Evolutionary conservation across 2,888 invertebrate genomes (phyloP), one percentile per base, ranked within the genome.

Genomic region (Tholera decimalis): DNA sequence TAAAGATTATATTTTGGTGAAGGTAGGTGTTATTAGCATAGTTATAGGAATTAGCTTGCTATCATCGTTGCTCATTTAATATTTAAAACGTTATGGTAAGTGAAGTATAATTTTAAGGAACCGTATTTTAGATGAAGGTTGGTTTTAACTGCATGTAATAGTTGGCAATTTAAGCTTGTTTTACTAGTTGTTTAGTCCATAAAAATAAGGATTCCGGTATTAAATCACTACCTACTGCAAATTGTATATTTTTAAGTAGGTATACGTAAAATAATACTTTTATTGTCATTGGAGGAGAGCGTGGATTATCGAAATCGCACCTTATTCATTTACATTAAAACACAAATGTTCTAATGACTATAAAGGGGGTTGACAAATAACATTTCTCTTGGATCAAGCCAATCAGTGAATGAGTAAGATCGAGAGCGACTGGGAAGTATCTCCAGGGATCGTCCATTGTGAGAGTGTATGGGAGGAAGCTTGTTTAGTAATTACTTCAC

Each of bases 1-100:
- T 94, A 94, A 94, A 94, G 92, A 94, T 94, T 94, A 94, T 94
- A 93, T 94, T 95, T 94, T 92, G 91, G 89, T 89, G 87, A 88
- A 92, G 92, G 92, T 93, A 92, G 92, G 92, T 91, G 93, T 92
- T 92, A 95, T 95, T 94, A 94, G 91, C 93, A 92, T 94, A 94
- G 94, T 94, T 94, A 95, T 93, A 93, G 86, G 94, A 91, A 94
- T 95, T 94, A 94, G 86, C 88, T 89, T 82, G 90, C 89, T 87
- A 91, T 94, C 92, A 92, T 92, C 90, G 83, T 83, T 90, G 91
- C 89, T 93, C 93, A 91, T 93, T 93, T 92, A 92, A 92, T 93
- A 91, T 93, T 91, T 85, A 91, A 92, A 92, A 90, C 83, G 87
- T 88, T 92, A 89, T 86, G 88, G 86, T 88, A 91, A 91, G 89